Evolutionary conservation across 2,113 vertebrate genomes (phyloP).

Genomic region (Xerus inauris): DNA sequence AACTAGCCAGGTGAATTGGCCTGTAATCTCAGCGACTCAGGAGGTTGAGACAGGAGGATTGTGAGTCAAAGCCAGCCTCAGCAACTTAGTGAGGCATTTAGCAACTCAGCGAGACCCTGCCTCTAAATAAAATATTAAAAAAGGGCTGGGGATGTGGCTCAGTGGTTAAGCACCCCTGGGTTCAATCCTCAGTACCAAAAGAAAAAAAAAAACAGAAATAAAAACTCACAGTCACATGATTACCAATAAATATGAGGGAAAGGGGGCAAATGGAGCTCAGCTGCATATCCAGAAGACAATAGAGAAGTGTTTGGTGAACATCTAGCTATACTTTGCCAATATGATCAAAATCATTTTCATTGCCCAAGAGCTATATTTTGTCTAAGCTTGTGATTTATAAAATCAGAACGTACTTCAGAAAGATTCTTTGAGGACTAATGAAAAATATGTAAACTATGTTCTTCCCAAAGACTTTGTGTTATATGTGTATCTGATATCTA

Average conservation of each 20-base stretch:
- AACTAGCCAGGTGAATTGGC: neutral
- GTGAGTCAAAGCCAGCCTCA: too few relatives aligned
- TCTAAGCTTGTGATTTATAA: constrained; percentile 39
- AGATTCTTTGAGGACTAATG: constrained; percentile 28
- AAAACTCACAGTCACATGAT: neutral
- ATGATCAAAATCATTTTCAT: constrained; percentile 25
- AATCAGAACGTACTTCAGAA: constrained; percentile 12
- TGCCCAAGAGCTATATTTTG: neutral
- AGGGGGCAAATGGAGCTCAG: neutral
- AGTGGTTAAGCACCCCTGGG: too few relatives aligned
- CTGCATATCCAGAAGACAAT: neutral
- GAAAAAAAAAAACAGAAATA: too few relatives aligned
- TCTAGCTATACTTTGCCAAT: neutral
- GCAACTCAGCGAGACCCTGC: too few relatives aligned
- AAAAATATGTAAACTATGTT: constrained; percentile 24
- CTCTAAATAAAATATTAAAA: too few relatives aligned
- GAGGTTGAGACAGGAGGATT: too few relatives aligned
- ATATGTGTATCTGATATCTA: constrained; percentile 16
- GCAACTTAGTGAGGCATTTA: too few relatives aligned
- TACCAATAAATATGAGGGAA: neutral
- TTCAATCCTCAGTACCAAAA: too few relatives aligned
- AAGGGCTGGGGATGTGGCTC: too few relatives aligned
- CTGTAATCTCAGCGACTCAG: too few relatives aligned
- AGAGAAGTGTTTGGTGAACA: neutral
- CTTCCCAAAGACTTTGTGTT: constrained; percentile 25